phyloP scores from a whole-genome alignment of 2,797 vertebrate genomes.

The Dermochelys coriacea region DNA sequence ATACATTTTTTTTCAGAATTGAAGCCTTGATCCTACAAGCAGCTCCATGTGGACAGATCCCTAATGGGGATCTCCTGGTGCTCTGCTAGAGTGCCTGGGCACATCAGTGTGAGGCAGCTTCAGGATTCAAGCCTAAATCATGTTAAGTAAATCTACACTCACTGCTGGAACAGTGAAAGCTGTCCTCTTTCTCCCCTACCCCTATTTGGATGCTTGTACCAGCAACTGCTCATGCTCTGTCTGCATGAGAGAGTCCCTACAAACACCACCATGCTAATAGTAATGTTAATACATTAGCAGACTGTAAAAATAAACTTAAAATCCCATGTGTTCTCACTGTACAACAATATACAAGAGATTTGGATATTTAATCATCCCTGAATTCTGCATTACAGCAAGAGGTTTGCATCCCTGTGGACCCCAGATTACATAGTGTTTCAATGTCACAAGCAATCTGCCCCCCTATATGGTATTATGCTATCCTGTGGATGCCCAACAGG shows the following conservation, averaged over 20 bases:
- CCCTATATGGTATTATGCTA: background rate
- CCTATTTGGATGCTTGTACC: background rate
- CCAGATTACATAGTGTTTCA: background rate
- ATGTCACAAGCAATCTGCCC: no score
- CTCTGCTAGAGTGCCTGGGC: background rate
- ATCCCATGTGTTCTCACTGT: background rate
- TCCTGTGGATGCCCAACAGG: background rate
- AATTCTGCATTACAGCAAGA: background rate
- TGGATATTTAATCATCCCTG: background rate
- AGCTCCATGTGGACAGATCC: background rate
- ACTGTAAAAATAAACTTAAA: background rate
- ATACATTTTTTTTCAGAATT: background rate
- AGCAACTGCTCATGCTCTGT: background rate
- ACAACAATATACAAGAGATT: background rate
- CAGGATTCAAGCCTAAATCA: background rate
- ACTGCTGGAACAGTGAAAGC: background rate
- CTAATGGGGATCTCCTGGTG: background rate
- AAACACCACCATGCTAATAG: background rate
- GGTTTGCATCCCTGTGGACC: background rate
- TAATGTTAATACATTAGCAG: background rate
- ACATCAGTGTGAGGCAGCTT: background rate
- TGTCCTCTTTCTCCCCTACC: fast-evolving
- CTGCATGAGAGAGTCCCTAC: background rate
- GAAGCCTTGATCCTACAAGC: background rate
- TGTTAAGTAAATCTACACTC: background rate